Evolutionary conservation across 1,140 invertebrate genomes (phyloP), one percentile per base, ranked within the genome.

Genomic region (Hydropsyche tenuis): DNA sequence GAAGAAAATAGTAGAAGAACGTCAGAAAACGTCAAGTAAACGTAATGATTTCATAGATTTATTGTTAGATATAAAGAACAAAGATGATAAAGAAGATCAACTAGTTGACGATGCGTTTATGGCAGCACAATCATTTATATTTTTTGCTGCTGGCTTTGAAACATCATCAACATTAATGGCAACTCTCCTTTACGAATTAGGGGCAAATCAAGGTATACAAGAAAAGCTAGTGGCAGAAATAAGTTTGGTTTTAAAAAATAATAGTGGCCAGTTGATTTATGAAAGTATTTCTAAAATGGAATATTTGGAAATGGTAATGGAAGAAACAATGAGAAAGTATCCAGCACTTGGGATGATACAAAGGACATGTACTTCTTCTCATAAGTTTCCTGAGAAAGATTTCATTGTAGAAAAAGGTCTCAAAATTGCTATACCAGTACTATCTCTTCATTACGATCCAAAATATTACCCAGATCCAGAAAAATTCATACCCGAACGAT

Each of bases 11-110:
- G 79, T 87, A 1, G 12, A 45, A 48, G 43, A 66, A 42, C 25
- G 51, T 9, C 72, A 82, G 88, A 73, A 73, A 80, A 83, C 85
- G 22, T 81, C 81, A 0, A 77, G 84, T 0, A 79, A 76, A 0
- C 78, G 83, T 11, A 81, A 85, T 60, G 89, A 89, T 78, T 87
- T 88, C 71, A 74, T 89, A 23, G 84, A 89, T 73, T 66, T 88
- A 1, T 60, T 89, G 46, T 78, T 88, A 22, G 72, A 76, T n/a
- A 53, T 76, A 51, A 74, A 76, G 65, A 1, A 27, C 12, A 11
- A 76, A 11, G 51, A 73, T 20, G 70, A 66, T 0, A 60, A 66
- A 56, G 30, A 27, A n/a, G 23, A 37, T 7, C 2, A 42, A 27
- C 14, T 23, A 37, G 37, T 70, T 4, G 68, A 70, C 23, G 68